Evolutionary conservation across 1,140 invertebrate species (phyloP).

Genomic region (Lepidotrigona ventralis): DNA sequence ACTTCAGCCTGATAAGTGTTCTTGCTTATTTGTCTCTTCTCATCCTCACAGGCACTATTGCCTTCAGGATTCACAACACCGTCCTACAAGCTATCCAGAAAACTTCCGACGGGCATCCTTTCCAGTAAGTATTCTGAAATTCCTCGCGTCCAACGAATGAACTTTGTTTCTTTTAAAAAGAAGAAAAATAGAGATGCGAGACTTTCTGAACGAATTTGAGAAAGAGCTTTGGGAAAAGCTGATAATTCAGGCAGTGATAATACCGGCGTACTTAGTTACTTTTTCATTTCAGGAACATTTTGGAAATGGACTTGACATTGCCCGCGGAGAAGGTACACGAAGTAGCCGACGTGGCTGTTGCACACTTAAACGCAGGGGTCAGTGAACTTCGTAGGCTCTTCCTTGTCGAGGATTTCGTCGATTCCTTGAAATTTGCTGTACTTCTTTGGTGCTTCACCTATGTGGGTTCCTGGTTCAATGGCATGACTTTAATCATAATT

Average conservation of each 20-base stretch:
- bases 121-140: constrained; percentile 88
- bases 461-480: constrained; percentile 98
- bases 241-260: background rate
- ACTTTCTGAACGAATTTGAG: background rate
- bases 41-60: constrained; percentile 90
- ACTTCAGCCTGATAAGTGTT: constrained; percentile 97
- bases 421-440: constrained; percentile 96
- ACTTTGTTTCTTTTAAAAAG: background rate
- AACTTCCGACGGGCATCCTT: constrained; percentile 97
- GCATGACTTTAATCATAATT: constrained; percentile 97
- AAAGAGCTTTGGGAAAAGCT: background rate
- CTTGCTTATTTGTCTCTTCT: constrained; percentile 94
- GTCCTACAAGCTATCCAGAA: constrained; percentile 98
- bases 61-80: constrained; percentile 97
- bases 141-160: background rate
- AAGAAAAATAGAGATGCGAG: background rate
- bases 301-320: constrained; percentile 92
- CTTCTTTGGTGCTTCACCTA: constrained; percentile 97
- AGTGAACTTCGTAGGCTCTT: constrained; percentile 94
- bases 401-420: constrained; percentile 97
- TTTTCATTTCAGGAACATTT: constrained; percentile 85
- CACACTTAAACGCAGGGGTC: constrained; percentile 90
- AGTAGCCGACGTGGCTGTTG: constrained; percentile 89
- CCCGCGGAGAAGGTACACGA: constrained; percentile 93
- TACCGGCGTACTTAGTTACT: background rate